Conservation (phyloP, 2,113 vertebrate species). For the Barnardius zonarius region DNA sequence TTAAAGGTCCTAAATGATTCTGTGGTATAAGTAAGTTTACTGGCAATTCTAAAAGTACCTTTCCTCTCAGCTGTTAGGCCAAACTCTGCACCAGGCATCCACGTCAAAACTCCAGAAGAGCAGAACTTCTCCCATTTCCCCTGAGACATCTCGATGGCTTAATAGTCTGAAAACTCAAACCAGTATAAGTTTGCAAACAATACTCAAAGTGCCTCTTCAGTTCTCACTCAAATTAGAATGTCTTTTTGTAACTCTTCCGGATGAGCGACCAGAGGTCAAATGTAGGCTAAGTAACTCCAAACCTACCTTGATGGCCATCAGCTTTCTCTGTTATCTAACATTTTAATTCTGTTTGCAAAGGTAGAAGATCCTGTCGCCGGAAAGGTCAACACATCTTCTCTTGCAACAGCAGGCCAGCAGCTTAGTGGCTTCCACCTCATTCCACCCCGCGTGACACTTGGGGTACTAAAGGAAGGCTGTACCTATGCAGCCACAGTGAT, state of each 20-base stretch:
- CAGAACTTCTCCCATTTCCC: rapidly evolving
- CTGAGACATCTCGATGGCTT: background rate
- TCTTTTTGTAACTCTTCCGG: background rate
- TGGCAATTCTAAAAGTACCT: background rate
- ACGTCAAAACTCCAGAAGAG: background rate
- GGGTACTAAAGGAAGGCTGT: constrained; percentile 80
- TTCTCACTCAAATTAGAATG: background rate
- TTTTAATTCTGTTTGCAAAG: constrained; percentile 39
- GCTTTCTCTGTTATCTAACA: background rate
- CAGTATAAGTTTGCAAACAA: background rate
- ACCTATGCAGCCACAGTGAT: constrained; percentile 71
- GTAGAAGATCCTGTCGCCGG: constrained; percentile 77
- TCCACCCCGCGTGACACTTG: constrained; percentile 77
- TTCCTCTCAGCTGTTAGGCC: background rate
- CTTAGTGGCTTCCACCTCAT: constrained; percentile 77
- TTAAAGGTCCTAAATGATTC: background rate
- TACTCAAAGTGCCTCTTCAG: background rate
- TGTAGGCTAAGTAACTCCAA: background rate
- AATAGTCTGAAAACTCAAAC: background rate
- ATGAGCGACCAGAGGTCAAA: background rate
- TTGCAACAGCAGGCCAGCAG: constrained; percentile 32
- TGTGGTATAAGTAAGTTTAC: background rate
- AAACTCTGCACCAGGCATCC: background rate
- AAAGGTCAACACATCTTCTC: constrained; percentile 75
- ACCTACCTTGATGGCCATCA: background rate